Conservation (phyloP, 2,888 invertebrate species). For the Leptopterna dolabrata region DNA sequence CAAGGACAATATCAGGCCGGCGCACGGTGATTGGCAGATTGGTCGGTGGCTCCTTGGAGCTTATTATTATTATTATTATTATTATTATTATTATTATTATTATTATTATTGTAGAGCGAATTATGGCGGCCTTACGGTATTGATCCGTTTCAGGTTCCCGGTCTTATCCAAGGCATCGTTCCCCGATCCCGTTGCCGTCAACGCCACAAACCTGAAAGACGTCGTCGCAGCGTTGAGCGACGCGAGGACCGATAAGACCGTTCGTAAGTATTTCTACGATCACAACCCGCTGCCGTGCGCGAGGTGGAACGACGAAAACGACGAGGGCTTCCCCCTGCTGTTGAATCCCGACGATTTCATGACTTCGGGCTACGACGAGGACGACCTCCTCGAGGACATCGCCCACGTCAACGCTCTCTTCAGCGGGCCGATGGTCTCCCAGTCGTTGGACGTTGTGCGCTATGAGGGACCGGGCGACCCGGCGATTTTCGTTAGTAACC, state of each 20-base stretch:
- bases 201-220: conserved; percentile 27
- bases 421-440: neutral
- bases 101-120: too few species aligned
- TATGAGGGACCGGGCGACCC: conserved; percentile 3
- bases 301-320: conserved; percentile 19
- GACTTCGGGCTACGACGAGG: conserved; percentile 24
- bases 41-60: too few species aligned
- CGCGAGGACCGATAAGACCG: neutral
- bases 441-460: neutral
- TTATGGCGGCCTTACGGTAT: too few species aligned
- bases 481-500: conserved; percentile 36
- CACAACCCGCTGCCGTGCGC: conserved; percentile 37
- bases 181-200: conserved; percentile 27
- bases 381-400: conserved; percentile 27
- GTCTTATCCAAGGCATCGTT: neutral
- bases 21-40: too few species aligned
- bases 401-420: conserved; percentile 1
- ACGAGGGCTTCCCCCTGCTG: conserved; percentile 31
- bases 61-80: too few species aligned
- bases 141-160: too few species aligned
- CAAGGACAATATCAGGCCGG: too few species aligned
- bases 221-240: conserved; percentile 22
- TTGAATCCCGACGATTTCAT: conserved; percentile 47
- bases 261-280: conserved; percentile 37
- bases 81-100: too few species aligned